Base-by-base conservation (phyloP, 2,797 vertebrate species). In the Bovichtus diacanthus region DNA sequence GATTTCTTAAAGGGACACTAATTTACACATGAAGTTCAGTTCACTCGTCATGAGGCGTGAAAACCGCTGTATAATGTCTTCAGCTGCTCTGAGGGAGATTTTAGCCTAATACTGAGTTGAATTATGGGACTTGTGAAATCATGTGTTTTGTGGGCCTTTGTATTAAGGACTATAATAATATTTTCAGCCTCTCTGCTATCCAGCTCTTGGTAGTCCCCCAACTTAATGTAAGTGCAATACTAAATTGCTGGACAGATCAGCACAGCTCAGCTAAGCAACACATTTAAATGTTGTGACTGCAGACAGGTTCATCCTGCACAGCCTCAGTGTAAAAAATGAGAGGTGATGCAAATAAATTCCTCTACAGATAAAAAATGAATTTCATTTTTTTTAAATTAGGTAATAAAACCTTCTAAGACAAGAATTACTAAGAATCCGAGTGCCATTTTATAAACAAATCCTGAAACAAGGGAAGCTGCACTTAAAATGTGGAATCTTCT, bases 201-300 rank as follows among this genome's bases (percentile, higher is more conserved):
- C 18, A 8, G 23, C 16, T 46, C 39, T 13, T 43, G 6, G 44
- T 15, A 23, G 18, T 63, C 16, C 9, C 3, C 19, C 6, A 25
- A 4, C 9, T 2, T 18, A 10, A 19, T 39, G 16, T 5, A 61
- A 41, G 63, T 59, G 51, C 13, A 25, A 9, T 13, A 27, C 7
- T 6, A 31, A 59, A 60, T 19, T 18, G 9, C 13, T 54, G 36
- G 16, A 54, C 16, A 44, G 19, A 39, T 19, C 25, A 27, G 29
- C 16, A 68, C 36, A 49, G 34, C 50, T 55, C 21, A 41, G 70
- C 25, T 69, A 23, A 59, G 15, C 46, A 44, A 25, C 29, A 29
- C 19, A 15, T 58, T 66, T 25, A 0, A 44, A 51, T 27, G 46
- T 41, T 55, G 23, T 54, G 31, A 60, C 3, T 54, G 13, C 31